A percentile compares a stretch with the other conserved stretches of the same genome.
Conservation (phyloP, 1,140 invertebrate genomes). For the Drosophila setifemur region DNA sequence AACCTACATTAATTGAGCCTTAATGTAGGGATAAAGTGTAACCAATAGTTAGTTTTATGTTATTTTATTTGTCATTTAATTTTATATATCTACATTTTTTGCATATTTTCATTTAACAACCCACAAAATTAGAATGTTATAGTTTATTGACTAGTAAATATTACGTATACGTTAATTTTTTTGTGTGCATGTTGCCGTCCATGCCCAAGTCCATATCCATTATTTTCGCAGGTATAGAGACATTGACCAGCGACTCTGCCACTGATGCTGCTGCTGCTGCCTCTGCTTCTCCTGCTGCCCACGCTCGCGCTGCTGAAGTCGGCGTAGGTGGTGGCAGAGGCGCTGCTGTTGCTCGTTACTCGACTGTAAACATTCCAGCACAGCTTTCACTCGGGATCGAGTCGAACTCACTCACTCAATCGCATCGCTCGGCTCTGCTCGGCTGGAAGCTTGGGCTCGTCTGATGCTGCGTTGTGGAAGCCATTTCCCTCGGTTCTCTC, state of each 20-base stretch:
- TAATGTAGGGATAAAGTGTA: no score
- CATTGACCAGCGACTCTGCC: conserved; percentile 56
- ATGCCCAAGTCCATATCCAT: conserved; percentile 41
- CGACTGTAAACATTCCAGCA: conserved; percentile 74
- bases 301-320: conserved; percentile 41
- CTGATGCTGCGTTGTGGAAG: neutral
- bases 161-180: neutral
- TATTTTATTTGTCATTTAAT: no score
- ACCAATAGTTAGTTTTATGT: no score
- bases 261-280: neutral
- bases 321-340: conserved; percentile 1
- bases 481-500: no score
- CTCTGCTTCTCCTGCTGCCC: conserved; percentile 37
- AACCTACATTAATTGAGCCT: no score
- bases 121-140: no score
- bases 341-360: conserved; percentile 41
- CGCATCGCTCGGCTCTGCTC: conserved; percentile 9
- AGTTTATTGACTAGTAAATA: no score
- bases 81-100: no score
- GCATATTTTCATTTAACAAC: no score
- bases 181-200: conserved; percentile 1
- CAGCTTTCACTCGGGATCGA: conserved; percentile 66
- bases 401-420: conserved; percentile 13
- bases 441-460: conserved; percentile 38
- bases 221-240: conserved; percentile 79